Evolutionary conservation across 2,113 vertebrate genomes (phyloP).

Genomic region (Larimichthys polyactis): DNA sequence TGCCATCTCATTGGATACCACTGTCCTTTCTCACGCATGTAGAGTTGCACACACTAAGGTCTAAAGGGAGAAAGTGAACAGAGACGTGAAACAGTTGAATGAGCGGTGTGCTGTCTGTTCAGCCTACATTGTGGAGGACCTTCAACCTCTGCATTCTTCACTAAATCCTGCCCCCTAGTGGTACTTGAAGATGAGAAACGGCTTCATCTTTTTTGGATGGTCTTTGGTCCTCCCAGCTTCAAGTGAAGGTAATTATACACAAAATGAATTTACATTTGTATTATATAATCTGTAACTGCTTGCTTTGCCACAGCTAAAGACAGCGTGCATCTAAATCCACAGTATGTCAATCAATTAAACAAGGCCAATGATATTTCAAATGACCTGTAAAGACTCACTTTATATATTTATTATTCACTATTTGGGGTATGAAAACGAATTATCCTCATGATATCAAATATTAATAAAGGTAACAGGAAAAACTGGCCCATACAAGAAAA

Average conservation of each 20-base stretch:
- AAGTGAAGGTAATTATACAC: neutral
- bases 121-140: neutral
- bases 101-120: neutral
- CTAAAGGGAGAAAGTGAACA: neutral
- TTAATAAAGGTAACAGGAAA: neutral
- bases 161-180: conserved; percentile 67
- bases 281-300: neutral
- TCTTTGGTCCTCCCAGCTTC: neutral
- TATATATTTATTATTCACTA: neutral
- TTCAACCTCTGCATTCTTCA: conserved; percentile 24
- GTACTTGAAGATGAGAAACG: neutral
- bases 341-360: neutral
- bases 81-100: neutral
- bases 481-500: neutral
- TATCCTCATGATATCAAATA: neutral
- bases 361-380: neutral
- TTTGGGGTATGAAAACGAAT: neutral
- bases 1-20: too few relatives aligned
- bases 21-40: neutral
- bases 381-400: neutral
- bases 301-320: neutral
- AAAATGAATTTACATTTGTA: neutral
- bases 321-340: neutral
- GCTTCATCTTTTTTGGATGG: neutral
- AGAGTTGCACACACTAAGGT: neutral